Percentiles rank a stretch among this genome's conserved stretches.
These are phyloP conservation scores for Cryptosula pallasiana DNA, from an alignment of 2,888 invertebrate species.

Conservation along the genomic window DNA sequence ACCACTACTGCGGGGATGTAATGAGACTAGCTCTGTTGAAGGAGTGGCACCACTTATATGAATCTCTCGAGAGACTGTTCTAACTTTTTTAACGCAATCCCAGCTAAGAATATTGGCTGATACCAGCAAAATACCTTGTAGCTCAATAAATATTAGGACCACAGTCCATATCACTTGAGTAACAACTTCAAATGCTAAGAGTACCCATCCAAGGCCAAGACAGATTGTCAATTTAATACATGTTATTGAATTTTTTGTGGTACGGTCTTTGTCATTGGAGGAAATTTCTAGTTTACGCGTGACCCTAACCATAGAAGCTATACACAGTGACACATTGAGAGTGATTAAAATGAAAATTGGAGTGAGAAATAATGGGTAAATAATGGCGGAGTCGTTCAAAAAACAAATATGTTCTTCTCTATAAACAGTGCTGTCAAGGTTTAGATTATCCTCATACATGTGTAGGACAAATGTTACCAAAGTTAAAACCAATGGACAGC, in stretches of 20 bases:
- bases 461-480: background rate
- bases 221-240: background rate
- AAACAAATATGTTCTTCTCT: background rate
- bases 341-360: background rate
- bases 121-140: background rate
- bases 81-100: background rate
- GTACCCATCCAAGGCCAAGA: background rate
- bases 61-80: too few species aligned
- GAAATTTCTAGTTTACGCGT: background rate
- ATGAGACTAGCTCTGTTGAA: too few species aligned
- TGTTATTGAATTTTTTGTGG: background rate
- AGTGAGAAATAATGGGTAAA: background rate
- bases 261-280: background rate
- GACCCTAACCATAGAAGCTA: background rate
- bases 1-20: too few species aligned
- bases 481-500: background rate
- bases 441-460: background rate
- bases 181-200: background rate
- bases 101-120: background rate
- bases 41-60: too few species aligned
- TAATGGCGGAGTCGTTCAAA: background rate
- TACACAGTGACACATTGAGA: background rate
- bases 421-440: background rate
- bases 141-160: background rate
- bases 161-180: too few species aligned